These are phyloP conservation scores for Hoplostethus mediterraneus DNA, from an alignment of 2,797 vertebrate species.

Conservation along the genomic window DNA sequence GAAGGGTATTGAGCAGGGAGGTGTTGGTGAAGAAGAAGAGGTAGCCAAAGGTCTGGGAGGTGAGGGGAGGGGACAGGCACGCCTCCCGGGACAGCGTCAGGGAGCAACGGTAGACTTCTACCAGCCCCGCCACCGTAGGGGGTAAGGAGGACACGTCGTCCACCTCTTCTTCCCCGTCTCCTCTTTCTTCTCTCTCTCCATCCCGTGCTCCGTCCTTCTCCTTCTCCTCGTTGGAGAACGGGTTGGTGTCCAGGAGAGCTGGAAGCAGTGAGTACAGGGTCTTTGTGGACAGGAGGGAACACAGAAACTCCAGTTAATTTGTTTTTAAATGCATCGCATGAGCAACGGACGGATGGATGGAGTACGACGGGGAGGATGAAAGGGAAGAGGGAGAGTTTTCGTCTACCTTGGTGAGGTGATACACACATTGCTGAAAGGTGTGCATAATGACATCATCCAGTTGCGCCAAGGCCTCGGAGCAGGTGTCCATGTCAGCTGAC, in stretches of 20 bases:
- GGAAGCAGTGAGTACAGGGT: slow-evolving; percentile 93
- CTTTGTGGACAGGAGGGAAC: slow-evolving; percentile 71
- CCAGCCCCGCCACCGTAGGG: slow-evolving; percentile 87
- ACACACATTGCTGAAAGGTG: slow-evolving; percentile 96
- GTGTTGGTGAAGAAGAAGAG: slow-evolving; percentile 97
- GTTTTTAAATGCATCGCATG: background rate
- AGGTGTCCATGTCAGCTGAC: slow-evolving; percentile 92
- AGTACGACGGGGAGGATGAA: slow-evolving; percentile 21
- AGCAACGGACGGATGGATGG: background rate
- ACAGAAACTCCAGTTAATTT: background rate
- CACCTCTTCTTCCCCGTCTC: slow-evolving; percentile 75
- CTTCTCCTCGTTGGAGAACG: slow-evolving; percentile 87
- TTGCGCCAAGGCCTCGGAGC: slow-evolving; percentile 92
- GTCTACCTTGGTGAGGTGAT: slow-evolving; percentile 94
- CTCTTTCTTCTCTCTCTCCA: slow-evolving; percentile 66
- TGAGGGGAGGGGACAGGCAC: slow-evolving; percentile 91
- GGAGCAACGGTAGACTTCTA: slow-evolving; percentile 92
- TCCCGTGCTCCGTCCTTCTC: slow-evolving; percentile 68
- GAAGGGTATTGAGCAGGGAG: slow-evolving; percentile 92
- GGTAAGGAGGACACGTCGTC: slow-evolving; percentile 89
- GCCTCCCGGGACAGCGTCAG: slow-evolving; percentile 89
- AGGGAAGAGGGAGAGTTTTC: background rate
- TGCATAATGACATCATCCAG: slow-evolving; percentile 97
- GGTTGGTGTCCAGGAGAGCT: slow-evolving; percentile 92
- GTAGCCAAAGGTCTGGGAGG: slow-evolving; percentile 96